Evolutionary conservation across 2,797 vertebrate genomes (phyloP), one percentile per base, ranked within the genome.

Genomic region (Eulemur coronatus): DNA sequence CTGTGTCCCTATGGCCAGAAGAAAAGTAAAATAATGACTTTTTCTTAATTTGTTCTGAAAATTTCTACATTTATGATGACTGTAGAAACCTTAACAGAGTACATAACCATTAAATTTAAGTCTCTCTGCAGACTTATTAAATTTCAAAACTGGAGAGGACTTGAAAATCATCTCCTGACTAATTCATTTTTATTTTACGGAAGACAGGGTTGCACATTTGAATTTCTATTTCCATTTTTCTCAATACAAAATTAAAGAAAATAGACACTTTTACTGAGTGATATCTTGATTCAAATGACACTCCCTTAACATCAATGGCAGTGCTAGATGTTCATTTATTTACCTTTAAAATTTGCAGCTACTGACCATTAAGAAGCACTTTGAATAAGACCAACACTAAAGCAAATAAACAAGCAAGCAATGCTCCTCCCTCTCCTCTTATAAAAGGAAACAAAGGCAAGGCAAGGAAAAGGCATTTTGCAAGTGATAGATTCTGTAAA

Each of bases 151-250:
- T 84, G 13, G 65, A 84, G 59, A 41, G 22, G 15, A 41, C 41
- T 78, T 91, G 20, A 93, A 90, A 67, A 41, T 61, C 82, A 33
- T 82, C 26, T 57, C 0, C 0, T 79, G 38, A 89, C 48, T 48
- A 93, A 93, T 75, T 94, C 28, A 78, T 95, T 70, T 94, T 94
- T 72, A 89, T 84, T 96, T 91, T 61, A 85, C 10, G 88, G 3
- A n/a, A 81, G 38, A 30, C 4, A 67, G 7, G 11, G 4, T 72
- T 65, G 43, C 9, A 72, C 7, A 28, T 91, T 82, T 86, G 12
- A 93, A 94, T 88, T 92, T 89, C 48, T 69, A 35, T 43, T 59
- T 81, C 10, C 22, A 67, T 61, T 70, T 72, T 43, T 55, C 55
- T 96, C 57, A 57, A 65, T 48, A 78, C 85, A 70, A 91, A 93